These are phyloP conservation scores for Muscidifurax raptorellus DNA, from an alignment of 1,140 invertebrate species.

Conservation along the genomic window DNA sequence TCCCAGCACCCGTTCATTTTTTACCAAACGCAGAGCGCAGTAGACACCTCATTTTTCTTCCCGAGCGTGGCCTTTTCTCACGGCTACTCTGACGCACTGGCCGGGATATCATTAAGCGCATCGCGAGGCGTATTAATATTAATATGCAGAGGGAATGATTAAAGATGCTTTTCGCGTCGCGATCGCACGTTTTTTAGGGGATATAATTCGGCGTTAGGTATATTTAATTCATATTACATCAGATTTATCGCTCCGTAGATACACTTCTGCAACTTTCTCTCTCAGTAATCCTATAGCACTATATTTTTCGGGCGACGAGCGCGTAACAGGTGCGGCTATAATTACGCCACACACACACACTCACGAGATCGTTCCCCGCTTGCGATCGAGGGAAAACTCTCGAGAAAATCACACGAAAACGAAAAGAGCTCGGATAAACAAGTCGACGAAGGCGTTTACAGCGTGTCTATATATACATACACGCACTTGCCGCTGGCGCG, in stretches of 20 bases:
- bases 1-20: not conserved
- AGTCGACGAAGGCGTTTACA: not conserved
- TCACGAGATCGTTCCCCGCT: not conserved
- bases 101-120: not conserved
- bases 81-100: not conserved
- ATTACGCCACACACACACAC: conserved; percentile 9
- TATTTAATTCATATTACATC: too few relatives aligned
- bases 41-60: not conserved
- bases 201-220: too few relatives aligned
- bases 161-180: not conserved
- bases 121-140: not conserved
- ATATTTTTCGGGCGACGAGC: not conserved
- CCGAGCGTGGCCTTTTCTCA: not conserved
- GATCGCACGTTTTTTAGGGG: too few relatives aligned
- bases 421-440: conserved; percentile 1
- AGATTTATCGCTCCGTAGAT: not conserved
- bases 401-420: not conserved
- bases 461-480: not conserved
- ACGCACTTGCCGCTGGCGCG: too few relatives aligned
- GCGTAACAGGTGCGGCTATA: conserved; percentile 17
- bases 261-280: not conserved
- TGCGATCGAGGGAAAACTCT: not conserved
- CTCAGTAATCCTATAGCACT: not conserved
- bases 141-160: not conserved
- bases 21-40: not conserved